Conservation (phyloP, 1,140 invertebrate genomes). For the Cydia splendana region DNA sequence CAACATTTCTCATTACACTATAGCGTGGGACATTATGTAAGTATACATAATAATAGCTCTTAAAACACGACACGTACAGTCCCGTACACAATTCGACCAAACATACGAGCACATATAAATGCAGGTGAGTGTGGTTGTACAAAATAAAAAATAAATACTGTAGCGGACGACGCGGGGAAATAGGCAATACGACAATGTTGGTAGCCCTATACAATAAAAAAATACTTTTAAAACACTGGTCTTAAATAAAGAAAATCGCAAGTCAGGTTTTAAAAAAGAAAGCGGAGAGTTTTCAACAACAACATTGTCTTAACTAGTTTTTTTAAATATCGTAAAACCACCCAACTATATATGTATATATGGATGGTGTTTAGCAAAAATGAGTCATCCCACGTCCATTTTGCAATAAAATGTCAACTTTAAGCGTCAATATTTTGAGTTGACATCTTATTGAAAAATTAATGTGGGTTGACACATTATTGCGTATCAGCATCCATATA, state of each 20-base stretch:
- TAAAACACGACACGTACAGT: constrained; percentile 41
- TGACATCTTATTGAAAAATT: no score
- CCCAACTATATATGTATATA: no score
- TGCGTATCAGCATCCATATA: no score
- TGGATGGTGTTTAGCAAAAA: no score
- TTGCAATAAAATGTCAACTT: no score
- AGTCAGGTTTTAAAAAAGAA: no score
- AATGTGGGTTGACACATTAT: no score
- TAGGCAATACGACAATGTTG: constrained; percentile 36
- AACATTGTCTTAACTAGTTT: no score
- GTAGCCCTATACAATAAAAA: neutral
- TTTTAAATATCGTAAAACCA: no score
- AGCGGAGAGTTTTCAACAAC: neutral
- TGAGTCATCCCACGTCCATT: no score
- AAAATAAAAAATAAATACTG: constrained; percentile 65
- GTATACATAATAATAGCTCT: constrained; percentile 24
- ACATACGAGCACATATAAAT: constrained; percentile 67
- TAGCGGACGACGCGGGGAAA: constrained; percentile 55
- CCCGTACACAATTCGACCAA: constrained; percentile 35
- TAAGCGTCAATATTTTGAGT: no score
- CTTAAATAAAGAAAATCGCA: no score
- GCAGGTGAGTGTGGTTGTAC: constrained; percentile 78
- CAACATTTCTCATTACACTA: neutral
- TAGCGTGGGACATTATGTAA: neutral
- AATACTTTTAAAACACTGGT: neutral